Conservation (phyloP, 2,888 invertebrate species). For the Caenorhabditis virilis region DNA sequence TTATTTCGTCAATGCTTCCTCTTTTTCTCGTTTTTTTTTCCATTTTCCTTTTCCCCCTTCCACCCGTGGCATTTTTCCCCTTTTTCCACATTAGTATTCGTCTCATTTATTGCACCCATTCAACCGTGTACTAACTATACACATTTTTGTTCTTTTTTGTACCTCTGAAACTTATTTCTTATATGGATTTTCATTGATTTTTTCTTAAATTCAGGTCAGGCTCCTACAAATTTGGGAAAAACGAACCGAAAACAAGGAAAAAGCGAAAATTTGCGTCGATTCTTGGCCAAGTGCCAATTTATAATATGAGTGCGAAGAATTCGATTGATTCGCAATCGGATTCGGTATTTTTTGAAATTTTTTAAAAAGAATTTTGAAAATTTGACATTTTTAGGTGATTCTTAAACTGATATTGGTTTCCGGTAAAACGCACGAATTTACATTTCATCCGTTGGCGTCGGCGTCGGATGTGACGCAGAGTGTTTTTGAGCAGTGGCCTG, state of each 20-base stretch:
- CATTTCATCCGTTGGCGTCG: constrained; percentile 93
- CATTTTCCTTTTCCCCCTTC: background rate
- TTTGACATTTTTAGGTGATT: constrained; percentile 79
- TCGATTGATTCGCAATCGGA: constrained; percentile 32
- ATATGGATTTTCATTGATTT: constrained; percentile 2
- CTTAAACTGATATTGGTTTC: constrained; percentile 96
- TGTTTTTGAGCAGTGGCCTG: constrained; percentile 99
- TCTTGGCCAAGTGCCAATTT: background rate
- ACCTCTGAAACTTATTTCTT: constrained; percentile 2
- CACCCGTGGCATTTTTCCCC: background rate
- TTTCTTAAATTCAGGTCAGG: no score
- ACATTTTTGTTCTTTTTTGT: background rate
- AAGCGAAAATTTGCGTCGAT: background rate
- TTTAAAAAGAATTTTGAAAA: background rate
- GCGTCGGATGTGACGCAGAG: constrained; percentile 98
- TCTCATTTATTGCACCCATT: constrained; percentile 15
- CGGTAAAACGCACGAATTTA: constrained; percentile 98
- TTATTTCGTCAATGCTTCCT: no score
- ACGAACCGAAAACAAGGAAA: background rate
- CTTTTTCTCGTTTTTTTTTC: background rate
- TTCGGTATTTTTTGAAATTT: constrained; percentile 6
- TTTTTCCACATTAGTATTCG: constrained; percentile 15
- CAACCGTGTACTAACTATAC: constrained; percentile 1
- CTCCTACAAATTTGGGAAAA: no score
- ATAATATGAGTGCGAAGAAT: constrained; percentile 26